A percentile compares a stretch with the other conserved stretches of the same genome.
phyloP scores from a whole-genome alignment of 1,140 invertebrate species.

The Drosophila repletoides region DNA sequence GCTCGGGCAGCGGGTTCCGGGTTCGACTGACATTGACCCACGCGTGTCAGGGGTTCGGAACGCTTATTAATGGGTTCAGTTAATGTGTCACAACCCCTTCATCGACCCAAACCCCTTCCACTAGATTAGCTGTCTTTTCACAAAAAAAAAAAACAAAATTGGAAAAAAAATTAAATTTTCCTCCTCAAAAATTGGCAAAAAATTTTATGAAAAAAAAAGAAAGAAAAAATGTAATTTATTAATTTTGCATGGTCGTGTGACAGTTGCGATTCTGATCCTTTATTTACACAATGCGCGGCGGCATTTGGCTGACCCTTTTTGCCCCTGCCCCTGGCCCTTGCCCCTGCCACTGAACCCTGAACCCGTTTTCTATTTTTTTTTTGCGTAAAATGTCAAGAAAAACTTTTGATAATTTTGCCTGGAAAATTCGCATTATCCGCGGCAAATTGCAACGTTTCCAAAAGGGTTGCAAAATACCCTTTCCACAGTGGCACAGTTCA shows the following conservation, averaged over 20 bases:
- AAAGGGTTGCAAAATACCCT: slow-evolving; percentile 57
- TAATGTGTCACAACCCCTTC: slow-evolving; percentile 74
- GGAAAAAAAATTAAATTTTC: slow-evolving; percentile 60
- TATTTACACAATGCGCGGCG: slow-evolving; percentile 76
- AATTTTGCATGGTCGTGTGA: slow-evolving; percentile 74
- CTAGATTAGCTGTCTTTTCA: slow-evolving; percentile 26
- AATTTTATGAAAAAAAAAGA: slow-evolving; percentile 51
- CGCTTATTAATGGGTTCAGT: slow-evolving; percentile 81
- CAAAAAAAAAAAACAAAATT: slow-evolving; percentile 20
- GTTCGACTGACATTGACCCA: slow-evolving; percentile 63
- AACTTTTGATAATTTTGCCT: slow-evolving; percentile 37
- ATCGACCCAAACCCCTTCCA: slow-evolving; percentile 44
- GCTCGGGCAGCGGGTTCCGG: no score
- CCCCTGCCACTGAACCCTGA: slow-evolving; percentile 27
- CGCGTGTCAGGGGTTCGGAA: slow-evolving; percentile 76
- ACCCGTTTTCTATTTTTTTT: slow-evolving; percentile 23
- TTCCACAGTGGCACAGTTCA: slow-evolving; percentile 46
- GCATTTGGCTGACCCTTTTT: slow-evolving; percentile 69
- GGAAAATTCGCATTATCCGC: slow-evolving; percentile 75
- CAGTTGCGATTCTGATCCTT: slow-evolving; percentile 73
- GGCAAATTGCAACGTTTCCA: slow-evolving; percentile 68
- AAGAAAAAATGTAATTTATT: slow-evolving; percentile 78
- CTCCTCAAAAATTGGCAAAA: slow-evolving; percentile 73
- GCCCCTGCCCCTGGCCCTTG: slow-evolving; percentile 11
- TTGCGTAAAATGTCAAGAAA: slow-evolving; percentile 62